These are phyloP conservation scores for Emydura subglobosa DNA, from an alignment of 2,113 vertebrate species.

Conservation along the genomic window DNA sequence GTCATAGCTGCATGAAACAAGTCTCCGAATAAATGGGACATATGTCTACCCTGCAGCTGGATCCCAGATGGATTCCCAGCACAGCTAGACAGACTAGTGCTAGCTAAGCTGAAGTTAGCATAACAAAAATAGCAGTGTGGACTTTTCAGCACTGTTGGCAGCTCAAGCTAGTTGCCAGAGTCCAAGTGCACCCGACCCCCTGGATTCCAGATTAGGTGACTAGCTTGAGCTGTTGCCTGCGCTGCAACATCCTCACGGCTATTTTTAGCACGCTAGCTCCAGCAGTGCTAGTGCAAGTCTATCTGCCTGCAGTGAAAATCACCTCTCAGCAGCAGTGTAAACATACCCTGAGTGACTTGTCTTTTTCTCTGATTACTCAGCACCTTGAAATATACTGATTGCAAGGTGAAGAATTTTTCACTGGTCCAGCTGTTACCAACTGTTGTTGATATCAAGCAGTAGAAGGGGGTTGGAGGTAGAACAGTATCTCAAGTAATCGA, in stretches of 20 bases:
- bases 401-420: background rate
- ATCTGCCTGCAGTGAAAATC: background rate
- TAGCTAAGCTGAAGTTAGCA: too few species aligned
- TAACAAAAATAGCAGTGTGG: too few species aligned
- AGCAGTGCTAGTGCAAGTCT: too few species aligned
- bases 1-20: background rate
- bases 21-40: background rate
- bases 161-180: too few species aligned
- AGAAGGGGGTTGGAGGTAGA: background rate
- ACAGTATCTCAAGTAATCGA: background rate
- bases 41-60: background rate
- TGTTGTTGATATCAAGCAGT: background rate
- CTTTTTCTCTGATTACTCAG: background rate
- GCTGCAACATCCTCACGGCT: too few species aligned
- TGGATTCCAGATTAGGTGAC: too few species aligned
- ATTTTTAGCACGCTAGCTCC: too few species aligned
- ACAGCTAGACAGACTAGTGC: too few species aligned
- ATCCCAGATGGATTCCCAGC: too few species aligned
- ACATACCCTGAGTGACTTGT: background rate
- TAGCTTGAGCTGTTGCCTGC: too few species aligned
- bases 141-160: too few species aligned
- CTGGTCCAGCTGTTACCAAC: background rate
- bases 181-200: too few species aligned
- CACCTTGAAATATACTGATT: background rate
- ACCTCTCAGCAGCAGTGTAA: background rate